A percentile compares a stretch with the other conserved stretches of the same genome.
Conservation (phyloP, 2,797 vertebrate species). For the Anisognathus igniventris region DNA sequence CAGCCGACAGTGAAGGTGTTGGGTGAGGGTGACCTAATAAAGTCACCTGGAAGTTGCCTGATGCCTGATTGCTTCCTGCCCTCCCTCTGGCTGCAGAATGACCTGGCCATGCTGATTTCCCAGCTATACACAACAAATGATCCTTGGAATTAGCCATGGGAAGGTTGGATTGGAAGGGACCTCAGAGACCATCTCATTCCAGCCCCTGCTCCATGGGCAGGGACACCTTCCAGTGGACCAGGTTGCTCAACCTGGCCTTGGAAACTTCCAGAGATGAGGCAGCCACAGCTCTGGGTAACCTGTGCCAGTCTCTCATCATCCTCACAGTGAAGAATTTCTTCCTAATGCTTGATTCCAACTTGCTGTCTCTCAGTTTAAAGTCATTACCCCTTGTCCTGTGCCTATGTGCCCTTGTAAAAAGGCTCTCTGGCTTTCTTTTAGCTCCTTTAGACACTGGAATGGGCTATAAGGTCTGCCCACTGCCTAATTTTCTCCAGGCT, state of each 20-base stretch:
- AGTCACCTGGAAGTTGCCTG: not conserved
- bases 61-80: not conserved
- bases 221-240: not conserved
- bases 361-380: not conserved
- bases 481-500: not conserved
- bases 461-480: not conserved
- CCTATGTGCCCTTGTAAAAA: not conserved
- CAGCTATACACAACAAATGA: not conserved
- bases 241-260: not conserved
- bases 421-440: not conserved
- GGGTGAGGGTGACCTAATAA: rapidly evolving
- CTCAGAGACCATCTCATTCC: not conserved
- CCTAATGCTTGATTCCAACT: not conserved
- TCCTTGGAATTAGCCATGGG: not conserved
- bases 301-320: not conserved
- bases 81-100: not conserved
- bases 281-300: not conserved
- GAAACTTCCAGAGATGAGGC: not conserved
- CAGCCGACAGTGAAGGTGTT: not conserved
- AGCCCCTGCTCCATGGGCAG: rapidly evolving
- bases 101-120: not conserved
- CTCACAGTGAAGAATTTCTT: not conserved
- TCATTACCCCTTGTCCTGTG: not conserved
- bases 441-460: not conserved
- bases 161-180: not conserved